Base-by-base conservation (phyloP, 37 sponge, comb jelly and placozoan species). In the Lycopodina hypogea region DNA sequence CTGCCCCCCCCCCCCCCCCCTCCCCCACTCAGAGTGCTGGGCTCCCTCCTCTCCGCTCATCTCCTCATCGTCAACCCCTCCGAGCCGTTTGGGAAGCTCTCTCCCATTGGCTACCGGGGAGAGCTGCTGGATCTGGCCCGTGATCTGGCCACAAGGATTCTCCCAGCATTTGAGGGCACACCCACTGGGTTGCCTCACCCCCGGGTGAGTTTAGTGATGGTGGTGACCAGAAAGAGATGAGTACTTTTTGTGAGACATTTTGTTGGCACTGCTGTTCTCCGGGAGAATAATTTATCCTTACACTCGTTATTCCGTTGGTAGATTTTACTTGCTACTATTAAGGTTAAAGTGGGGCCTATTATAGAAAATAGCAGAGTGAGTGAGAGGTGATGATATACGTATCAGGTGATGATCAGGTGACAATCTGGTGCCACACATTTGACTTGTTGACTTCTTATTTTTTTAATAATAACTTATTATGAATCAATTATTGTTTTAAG, bases 131-230 rank as follows among this genome's bases (percentile, higher is more conserved):
- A 72, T 23, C 24, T 94, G 78, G 95, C 98, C 32, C 89, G 90
- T 57, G 89, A 97, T 65, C 84, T 97, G 0, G 95, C 85, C 3
- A 56, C 51, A 6, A 66, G 93, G 56, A 83, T 97, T 29, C 84
- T 97, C 0, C 91, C 93, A 32, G 95, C 98, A 9, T 97, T 97
- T 90, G 95, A 97, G 26, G 83, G 80, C 63, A 80, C 93, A 42
- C 39, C 90, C 33, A 85, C 86, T 55, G 95, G 93, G 0, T 58
- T 97, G 0, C 98, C 98, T 0, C 82, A 89, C 56, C 93, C 98
- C 37, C 62, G 98, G 39, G 96, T 96, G 30, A 76, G 88, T 1
- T 15, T 17, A 65, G 17, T 17, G 18, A 6, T 59, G 4, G 28
- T 45, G 48, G 8, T 45, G 9, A 12, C 4, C 48, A 45, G 48